A percentile compares a stretch with the other conserved stretches of the same genome.
Evolutionary conservation across 2,113 vertebrate species (phyloP).

Genomic region (Pachyramphus minor): DNA sequence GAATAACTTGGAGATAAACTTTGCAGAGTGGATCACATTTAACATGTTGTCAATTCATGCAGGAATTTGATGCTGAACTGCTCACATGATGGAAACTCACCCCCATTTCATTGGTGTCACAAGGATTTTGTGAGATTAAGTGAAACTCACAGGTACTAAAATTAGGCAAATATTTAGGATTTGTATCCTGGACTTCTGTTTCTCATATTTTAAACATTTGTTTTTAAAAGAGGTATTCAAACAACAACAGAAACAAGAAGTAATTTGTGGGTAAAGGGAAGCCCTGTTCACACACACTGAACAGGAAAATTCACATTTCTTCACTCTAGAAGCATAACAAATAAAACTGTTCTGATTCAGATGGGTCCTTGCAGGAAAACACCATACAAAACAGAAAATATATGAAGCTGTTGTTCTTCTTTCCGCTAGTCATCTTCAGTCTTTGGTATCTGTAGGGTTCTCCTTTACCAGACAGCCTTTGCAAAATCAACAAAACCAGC

Average conservation of each 20-base stretch:
- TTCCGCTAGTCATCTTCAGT: neutral
- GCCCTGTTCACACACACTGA: neutral
- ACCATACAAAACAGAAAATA: neutral
- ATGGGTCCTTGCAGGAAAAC: neutral
- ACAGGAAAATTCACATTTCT: neutral
- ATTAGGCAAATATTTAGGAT: neutral
- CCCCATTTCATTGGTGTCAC: accelerated
- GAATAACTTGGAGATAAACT: neutral
- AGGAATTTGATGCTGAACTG: neutral
- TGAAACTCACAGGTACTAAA: neutral
- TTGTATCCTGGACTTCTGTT: neutral
- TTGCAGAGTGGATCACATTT: neutral
- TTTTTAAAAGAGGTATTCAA: neutral
- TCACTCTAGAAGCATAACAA: neutral
- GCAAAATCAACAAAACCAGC: neutral
- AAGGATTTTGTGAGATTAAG: neutral
- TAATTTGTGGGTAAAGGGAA: neutral
- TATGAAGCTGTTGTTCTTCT: accelerated
- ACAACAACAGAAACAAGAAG: neutral
- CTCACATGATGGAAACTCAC: neutral
- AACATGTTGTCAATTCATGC: neutral
- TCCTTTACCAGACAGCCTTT: neutral
- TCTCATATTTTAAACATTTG: neutral
- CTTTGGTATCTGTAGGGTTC: neutral
- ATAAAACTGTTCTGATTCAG: neutral